Percentiles rank a stretch among this genome's conserved stretches.
phyloP scores from a whole-genome alignment of 1,140 invertebrate genomes.

The Drosophila arizonae region DNA sequence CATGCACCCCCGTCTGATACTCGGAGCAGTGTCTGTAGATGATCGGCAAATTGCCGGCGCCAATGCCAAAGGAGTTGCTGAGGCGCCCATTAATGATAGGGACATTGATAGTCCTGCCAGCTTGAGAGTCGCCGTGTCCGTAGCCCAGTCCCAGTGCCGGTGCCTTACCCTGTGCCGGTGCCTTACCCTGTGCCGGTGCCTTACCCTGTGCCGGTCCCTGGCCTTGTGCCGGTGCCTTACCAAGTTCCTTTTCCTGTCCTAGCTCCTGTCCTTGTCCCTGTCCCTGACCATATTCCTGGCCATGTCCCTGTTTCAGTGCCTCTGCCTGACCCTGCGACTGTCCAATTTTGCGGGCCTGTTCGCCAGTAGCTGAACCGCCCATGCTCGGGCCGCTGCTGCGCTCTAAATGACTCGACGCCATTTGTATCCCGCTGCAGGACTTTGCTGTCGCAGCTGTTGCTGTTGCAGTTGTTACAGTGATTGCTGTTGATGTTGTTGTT shows the following conservation, averaged over 20 bases:
- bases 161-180: slow-evolving; percentile 7
- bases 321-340: background rate
- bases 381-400: background rate
- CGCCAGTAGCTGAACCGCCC: background rate
- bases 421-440: slow-evolving; percentile 6
- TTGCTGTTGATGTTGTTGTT: background rate
- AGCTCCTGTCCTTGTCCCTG: slow-evolving; percentile 3
- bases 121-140: slow-evolving; percentile 37
- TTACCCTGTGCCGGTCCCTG: background rate
- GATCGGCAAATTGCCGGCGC: background rate
- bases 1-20: slow-evolving; percentile 4
- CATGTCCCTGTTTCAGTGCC: background rate
- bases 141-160: slow-evolving; percentile 13
- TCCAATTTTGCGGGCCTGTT: background rate
- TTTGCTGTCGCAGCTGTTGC: slow-evolving; percentile 12
- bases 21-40: slow-evolving; percentile 21
- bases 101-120: background rate
- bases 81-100: background rate
- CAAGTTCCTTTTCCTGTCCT: background rate
- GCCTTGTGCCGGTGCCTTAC: no score
- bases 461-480: background rate
- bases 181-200: background rate
- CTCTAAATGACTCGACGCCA: slow-evolving; percentile 18
- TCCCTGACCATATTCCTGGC: background rate
- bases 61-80: background rate